Evolutionary conservation across 2,797 vertebrate genomes (phyloP), one percentile per base, ranked within the genome.

Genomic region (Loriculus beryllinus): DNA sequence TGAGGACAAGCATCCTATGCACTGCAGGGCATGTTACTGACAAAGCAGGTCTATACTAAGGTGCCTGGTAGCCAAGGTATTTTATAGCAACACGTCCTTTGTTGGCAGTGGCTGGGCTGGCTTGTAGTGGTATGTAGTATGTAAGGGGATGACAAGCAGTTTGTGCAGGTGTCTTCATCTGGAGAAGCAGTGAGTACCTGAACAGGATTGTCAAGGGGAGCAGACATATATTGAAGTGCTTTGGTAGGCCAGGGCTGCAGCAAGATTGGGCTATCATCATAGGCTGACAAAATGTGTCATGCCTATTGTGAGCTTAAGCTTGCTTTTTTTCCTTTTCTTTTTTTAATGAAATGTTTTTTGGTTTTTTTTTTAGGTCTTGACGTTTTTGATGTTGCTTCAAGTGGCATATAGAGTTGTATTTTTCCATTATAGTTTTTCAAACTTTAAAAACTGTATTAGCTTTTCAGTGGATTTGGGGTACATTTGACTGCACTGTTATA

Each of bases 11-110:
- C 47, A 5, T 20, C 56, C 64, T 7, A 0, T 17, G 26, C 31
- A 14, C 3, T 5, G 28, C 21, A 48, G 35, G 56, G 56, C 37
- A 26, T 0, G 7, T 56, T 52, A 13, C 14, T n/a, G 49, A 14
- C 15, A 22, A 14, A 25, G 78, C 22, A 10, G 10, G 2, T 0
- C 25, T 40, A 0, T 23, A 8, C 26, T 45, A 6, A 11, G 2
- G 15, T 45, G 25, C 14, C 47, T 69, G 37, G 22, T 68, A 54
- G n/a, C 70, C 0, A 1, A 22, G 29, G 15, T 49, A 4, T 52
- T 35, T 72, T 42, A 15, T 2, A 79, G 45, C 1, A 1, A 45
- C 9, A 1, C 8, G 4, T 40, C 29, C 20, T 42, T 70, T 23
- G 20, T 23, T 56, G 62, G 28, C 19, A 14, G 22, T 11, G 26